Conservation (phyloP, 1,140 invertebrate species). For the Psix sp. region DNA sequence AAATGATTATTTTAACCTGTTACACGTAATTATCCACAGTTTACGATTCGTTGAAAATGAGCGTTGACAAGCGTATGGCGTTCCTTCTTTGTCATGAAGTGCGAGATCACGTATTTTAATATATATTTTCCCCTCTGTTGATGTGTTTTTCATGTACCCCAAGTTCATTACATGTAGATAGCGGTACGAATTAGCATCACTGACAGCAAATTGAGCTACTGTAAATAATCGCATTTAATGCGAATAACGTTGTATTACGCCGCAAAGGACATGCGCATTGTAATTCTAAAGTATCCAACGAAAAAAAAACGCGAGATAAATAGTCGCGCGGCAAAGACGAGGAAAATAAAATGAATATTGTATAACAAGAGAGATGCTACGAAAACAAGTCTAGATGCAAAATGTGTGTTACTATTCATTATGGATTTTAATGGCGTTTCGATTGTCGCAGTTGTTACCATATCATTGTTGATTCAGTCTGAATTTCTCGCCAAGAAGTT, state of each 20-base stretch:
- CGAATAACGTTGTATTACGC: conserved; percentile 40
- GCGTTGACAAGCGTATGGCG: conserved; percentile 10
- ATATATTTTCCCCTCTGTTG: background rate
- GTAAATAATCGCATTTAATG: conserved; percentile 69
- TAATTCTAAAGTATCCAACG: conserved; percentile 56
- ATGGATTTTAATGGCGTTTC: conserved; percentile 6
- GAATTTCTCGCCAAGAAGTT: no score
- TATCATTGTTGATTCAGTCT: no score
- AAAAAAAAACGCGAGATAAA: conserved; percentile 49
- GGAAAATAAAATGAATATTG: background rate
- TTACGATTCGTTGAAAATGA: conserved; percentile 38
- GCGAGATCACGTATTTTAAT: background rate
- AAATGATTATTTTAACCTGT: conserved; percentile 41
- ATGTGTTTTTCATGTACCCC: conserved; percentile 3
- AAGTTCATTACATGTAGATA: conserved; percentile 63
- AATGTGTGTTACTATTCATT: conserved; percentile 16
- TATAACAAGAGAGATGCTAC: no score
- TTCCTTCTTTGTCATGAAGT: conserved; percentile 6
- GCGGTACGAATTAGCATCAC: conserved; percentile 57
- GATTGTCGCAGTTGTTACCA: conserved; percentile 31
- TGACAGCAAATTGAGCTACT: conserved; percentile 58
- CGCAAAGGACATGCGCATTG: conserved; percentile 57
- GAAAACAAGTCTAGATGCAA: conserved; percentile 57
- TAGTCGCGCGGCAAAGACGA: conserved; percentile 50
- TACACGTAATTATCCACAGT: conserved; percentile 36